Percentiles rank a stretch among this genome's conserved stretches.
Conservation (phyloP, 2,888 invertebrate genomes). For the Agrochola macilenta region DNA sequence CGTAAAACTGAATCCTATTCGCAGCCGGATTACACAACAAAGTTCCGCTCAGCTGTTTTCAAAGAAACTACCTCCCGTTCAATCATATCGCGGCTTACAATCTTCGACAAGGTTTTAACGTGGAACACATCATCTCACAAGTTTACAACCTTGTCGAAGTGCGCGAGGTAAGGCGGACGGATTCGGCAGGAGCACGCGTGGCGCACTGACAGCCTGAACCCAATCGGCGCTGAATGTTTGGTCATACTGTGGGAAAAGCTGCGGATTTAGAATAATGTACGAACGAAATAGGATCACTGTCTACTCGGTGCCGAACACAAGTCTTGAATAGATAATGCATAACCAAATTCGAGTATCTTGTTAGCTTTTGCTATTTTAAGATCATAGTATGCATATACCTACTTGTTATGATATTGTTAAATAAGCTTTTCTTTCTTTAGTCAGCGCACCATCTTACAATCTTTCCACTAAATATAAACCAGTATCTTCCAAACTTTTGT, state of each 20-base stretch:
- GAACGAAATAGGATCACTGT: conserved; percentile 25
- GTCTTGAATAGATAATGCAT: conserved; percentile 34
- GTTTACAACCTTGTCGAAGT: conserved; percentile 44
- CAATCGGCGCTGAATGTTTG: conserved; percentile 20
- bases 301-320: not conserved
- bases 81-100: conserved; percentile 50
- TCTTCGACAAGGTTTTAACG: conserved; percentile 44
- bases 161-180: conserved; percentile 32
- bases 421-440: not conserved
- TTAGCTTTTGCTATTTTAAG: not conserved
- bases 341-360: conserved; percentile 6
- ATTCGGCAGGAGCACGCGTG: conserved; percentile 34
- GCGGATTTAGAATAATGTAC: conserved; percentile 44
- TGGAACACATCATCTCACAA: conserved; percentile 12
- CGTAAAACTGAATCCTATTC: conserved; percentile 39
- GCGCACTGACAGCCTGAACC: conserved; percentile 30
- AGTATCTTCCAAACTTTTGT: not conserved
- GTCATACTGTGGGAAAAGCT: conserved; percentile 37
- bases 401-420: not conserved
- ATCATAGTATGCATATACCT: not conserved
- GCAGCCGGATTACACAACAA: conserved; percentile 35
- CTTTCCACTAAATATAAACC: not conserved
- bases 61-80: conserved; percentile 48
- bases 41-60: conserved; percentile 28
- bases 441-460: not conserved